Conservation (phyloP, 2,113 vertebrate genomes). For the Pelecanus crispus region DNA sequence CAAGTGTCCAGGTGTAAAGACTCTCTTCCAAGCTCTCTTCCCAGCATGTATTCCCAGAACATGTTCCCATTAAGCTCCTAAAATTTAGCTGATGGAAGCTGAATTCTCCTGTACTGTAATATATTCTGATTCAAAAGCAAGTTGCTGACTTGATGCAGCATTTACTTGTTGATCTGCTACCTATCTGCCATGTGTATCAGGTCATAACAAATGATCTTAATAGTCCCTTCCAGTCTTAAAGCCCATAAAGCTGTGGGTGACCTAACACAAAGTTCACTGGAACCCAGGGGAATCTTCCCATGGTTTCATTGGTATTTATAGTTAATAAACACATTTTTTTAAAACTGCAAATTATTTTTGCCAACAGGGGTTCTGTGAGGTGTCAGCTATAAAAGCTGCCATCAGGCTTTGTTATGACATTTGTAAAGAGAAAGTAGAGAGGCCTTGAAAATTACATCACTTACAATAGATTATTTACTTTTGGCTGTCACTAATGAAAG, state of each 20-base stretch:
- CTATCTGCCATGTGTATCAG: not conserved
- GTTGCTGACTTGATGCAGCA: not conserved
- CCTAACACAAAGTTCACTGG: not conserved
- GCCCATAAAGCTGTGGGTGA: not conserved
- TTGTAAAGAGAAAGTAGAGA: not conserved
- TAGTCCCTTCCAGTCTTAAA: not conserved
- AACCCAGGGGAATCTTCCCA: not conserved
- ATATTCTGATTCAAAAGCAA: not conserved
- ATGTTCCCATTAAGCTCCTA: not conserved
- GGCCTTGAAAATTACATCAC: not conserved
- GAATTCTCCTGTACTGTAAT: not conserved
- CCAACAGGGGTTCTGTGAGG: not conserved
- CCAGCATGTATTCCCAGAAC: not conserved
- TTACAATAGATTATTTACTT: constrained; percentile 8
- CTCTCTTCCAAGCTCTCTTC: not conserved
- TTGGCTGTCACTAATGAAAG: not conserved
- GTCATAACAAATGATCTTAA: not conserved
- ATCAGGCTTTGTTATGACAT: not conserved
- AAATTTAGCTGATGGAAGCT: not conserved
- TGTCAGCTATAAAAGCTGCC: not conserved
- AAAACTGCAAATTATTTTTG: not conserved
- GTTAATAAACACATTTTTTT: not conserved
- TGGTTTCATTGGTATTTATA: not conserved
- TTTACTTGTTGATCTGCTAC: not conserved
- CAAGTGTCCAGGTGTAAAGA: not conserved